Percentiles rank a stretch among this genome's conserved stretches.
Conservation (phyloP, 2,113 vertebrate genomes). For the Poeciliopsis occidentalis region DNA sequence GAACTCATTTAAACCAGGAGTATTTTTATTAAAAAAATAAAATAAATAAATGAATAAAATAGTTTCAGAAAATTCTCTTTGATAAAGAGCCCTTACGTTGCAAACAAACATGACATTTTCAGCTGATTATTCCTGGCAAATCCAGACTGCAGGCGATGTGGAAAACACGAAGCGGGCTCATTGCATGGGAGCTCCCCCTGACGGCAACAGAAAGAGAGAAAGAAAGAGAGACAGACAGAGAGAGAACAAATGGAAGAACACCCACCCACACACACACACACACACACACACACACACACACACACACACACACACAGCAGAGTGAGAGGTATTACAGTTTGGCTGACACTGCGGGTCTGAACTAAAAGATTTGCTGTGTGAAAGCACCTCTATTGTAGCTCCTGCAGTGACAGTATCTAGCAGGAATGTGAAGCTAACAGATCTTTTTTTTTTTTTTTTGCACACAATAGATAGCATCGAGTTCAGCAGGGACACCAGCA, state of each 20-base stretch:
- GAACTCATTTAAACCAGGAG: no score
- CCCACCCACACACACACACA: neutral
- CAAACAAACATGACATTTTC: no score
- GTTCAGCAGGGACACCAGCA: constrained; percentile 64
- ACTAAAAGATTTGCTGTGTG: constrained; percentile 72
- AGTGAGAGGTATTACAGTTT: constrained; percentile 63
- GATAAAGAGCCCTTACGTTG: no score
- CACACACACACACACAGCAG: constrained; percentile 29
- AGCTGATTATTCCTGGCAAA: neutral
- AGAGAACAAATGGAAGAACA: constrained; percentile 20
- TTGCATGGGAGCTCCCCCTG: constrained; percentile 60
- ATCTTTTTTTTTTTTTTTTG: constrained; percentile 55
- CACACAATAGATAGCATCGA: constrained; percentile 61
- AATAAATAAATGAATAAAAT: no score
- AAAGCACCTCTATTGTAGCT: constrained; percentile 72
- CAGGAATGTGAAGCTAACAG: constrained; percentile 74
- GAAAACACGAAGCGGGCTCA: neutral
- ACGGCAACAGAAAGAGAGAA: constrained; percentile 40
- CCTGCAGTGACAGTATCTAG: constrained; percentile 69
- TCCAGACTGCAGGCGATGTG: neutral
- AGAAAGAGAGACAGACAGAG: constrained; percentile 12
- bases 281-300: no score
- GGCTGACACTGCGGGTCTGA: constrained; percentile 73
- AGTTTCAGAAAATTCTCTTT: no score
- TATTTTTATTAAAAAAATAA: no score